phyloP scores from a whole-genome alignment of 2,113 vertebrate genomes.

The Xiphorhynchus elegans region DNA sequence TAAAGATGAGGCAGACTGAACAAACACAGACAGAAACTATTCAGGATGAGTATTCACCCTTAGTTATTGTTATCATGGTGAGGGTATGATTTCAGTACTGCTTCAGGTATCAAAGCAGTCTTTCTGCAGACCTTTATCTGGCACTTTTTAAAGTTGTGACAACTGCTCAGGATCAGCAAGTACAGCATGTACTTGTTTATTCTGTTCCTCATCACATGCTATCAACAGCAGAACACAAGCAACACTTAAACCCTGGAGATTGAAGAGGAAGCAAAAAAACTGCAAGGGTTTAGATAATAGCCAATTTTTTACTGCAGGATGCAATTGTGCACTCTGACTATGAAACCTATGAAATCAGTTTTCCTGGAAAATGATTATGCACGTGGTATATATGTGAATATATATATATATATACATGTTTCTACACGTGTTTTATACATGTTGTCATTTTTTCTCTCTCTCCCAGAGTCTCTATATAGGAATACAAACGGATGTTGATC shows the following conservation, averaged over 20 bases:
- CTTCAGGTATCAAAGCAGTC: not conserved
- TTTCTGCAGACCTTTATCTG: not conserved
- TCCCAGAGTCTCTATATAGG: not conserved
- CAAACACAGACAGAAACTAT: not conserved
- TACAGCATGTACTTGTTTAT: not conserved
- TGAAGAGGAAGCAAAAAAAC: not conserved
- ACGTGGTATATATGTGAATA: accelerated
- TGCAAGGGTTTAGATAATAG: not conserved
- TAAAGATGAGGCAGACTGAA: not conserved
- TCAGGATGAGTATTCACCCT: not conserved
- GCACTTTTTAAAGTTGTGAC: not conserved
- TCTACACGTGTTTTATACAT: not conserved
- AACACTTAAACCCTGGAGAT: not conserved
- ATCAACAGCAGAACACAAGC: not conserved
- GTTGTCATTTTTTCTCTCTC: not conserved
- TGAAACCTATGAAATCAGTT: not conserved
- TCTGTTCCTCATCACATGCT: not conserved
- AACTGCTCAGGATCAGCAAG: not conserved
- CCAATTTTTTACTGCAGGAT: not conserved
- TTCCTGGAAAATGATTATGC: not conserved
- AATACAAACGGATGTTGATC: not conserved
- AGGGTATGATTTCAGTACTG: not conserved
- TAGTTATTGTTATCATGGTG: not conserved
- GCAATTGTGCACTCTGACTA: not conserved
- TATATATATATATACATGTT: not conserved